Evolutionary conservation across 2,113 vertebrate species (phyloP).

Genomic region (Halichoerus grypus): DNA sequence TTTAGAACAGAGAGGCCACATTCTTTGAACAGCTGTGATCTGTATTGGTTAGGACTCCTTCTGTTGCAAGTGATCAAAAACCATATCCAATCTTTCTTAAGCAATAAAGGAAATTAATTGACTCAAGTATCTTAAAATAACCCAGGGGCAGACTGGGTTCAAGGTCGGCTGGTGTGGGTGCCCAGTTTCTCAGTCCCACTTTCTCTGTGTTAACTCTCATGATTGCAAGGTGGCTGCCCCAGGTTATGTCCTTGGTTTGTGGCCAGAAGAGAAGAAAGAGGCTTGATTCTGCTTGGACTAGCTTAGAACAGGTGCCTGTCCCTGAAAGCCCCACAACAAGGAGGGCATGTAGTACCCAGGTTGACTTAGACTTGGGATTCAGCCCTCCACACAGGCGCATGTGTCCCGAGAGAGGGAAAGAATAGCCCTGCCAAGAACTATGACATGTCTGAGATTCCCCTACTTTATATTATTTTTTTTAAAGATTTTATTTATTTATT

Average conservation of each 20-base stretch:
- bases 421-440: neutral
- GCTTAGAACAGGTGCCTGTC: neutral
- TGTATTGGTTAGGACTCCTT: neutral
- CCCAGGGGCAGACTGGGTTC: neutral
- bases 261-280: neutral
- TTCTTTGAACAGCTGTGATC: neutral
- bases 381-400: neutral
- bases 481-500: too few species aligned
- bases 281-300: neutral
- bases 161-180: neutral
- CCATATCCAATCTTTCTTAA: neutral
- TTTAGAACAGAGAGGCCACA: neutral
- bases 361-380: neutral
- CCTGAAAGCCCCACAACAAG: neutral
- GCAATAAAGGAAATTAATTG: neutral
- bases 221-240: neutral
- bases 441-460: neutral
- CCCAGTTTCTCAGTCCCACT: neutral
- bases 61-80: neutral
- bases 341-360: neutral
- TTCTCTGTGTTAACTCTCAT: neutral
- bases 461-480: too few species aligned
- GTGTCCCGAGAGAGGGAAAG: neutral
- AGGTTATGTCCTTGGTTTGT: neutral
- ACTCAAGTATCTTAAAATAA: neutral